A percentile compares a stretch with the other conserved stretches of the same genome.
Conservation (phyloP, 2,113 vertebrate genomes). For the Oreochromis tanganicae region DNA sequence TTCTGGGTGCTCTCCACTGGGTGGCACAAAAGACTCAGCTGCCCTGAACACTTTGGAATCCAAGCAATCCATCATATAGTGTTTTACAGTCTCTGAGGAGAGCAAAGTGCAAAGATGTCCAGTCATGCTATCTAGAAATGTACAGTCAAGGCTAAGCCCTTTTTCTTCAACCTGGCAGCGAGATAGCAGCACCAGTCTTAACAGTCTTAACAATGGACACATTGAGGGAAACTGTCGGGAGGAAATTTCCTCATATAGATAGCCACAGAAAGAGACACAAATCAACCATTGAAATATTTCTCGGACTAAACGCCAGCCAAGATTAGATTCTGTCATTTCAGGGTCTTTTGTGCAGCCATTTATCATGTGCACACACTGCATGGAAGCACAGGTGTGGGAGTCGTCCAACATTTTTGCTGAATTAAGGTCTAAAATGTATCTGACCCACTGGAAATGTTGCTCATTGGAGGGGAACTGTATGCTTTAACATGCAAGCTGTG, state of each 20-base stretch:
- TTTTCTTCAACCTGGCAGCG: neutral
- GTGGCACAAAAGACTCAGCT: conserved; percentile 36
- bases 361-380: neutral
- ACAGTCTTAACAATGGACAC: conserved; percentile 34
- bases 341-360: neutral
- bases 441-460: conserved; percentile 3
- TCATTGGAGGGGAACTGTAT: neutral
- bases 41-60: neutral
- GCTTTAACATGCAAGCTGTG: conserved; percentile 18
- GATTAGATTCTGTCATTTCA: conserved; percentile 16
- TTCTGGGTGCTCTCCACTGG: conserved; percentile 36
- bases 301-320: neutral
- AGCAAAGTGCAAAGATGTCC: neutral
- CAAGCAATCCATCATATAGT: neutral
- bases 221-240: conserved; percentile 23
- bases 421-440: neutral
- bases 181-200: conserved; percentile 18
- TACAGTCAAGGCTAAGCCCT: conserved; percentile 27
- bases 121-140: neutral
- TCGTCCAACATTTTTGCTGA: neutral
- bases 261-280: conserved; percentile 20
- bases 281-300: neutral
- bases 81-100: neutral
- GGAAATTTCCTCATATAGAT: conserved; percentile 4
- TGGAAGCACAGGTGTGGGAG: neutral